Evolutionary conservation across 2,113 vertebrate genomes (phyloP), one percentile per base, ranked within the genome.

Genomic region (Oxyura jamaicensis): DNA sequence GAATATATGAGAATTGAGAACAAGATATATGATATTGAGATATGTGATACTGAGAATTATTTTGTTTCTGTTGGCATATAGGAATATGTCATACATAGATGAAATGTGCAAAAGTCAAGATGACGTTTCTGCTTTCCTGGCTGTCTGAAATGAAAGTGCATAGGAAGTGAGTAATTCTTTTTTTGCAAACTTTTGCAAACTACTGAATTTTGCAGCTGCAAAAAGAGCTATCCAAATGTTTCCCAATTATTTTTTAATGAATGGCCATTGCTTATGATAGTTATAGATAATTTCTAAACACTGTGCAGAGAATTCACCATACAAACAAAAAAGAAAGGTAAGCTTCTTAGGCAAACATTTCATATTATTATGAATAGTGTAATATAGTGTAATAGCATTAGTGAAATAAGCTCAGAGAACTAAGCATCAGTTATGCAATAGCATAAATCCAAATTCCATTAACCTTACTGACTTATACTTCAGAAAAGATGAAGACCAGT

Each of bases 371-470:
- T 84, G 22, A 52, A 86, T 76, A 88, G 21, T 39, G n/a, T 66
- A 90, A 44, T 80, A 20, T 4, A 62, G 19, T 19, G 18, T 78
- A 83, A 93, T 35, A 90, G 4, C n/a, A 93, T 71, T 88, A 93
- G 68, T 65, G 74, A 88, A 96, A 86, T 66, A 46, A 81, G n/a
- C 65, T 74, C n/a, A 56, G 60, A 59, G 19, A 88, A 31, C 7
- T 71, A 86, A 81, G 33, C 52, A 74, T 78, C 59, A 52, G 55
- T 73, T 35, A 67, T 65, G 73, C 55, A 88, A 63, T 7, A 74
- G 11, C 60, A 42, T 59, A 88, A 95, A 86, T 59, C 8, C 55
- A 93, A 91, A 95, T 91, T 80, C 67, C 62, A 92, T 95, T 96
- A 92, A 86, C 86, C 46, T 86, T 83, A 44, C 22, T 63, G 80